phyloP scores from a whole-genome alignment of 1,140 invertebrate genomes.

The Sitophilus oryzae region DNA sequence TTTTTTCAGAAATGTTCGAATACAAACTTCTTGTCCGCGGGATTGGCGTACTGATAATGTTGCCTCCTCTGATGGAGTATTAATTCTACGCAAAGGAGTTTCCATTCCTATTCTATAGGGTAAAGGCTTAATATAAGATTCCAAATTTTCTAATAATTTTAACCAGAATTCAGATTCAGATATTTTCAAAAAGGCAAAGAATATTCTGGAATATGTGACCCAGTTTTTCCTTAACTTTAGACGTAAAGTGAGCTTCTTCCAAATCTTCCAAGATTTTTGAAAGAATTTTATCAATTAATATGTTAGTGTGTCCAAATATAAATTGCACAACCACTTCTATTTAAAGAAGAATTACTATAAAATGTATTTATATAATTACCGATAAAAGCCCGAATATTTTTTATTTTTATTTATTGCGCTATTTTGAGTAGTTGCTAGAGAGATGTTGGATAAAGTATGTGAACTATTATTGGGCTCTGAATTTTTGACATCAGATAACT shows the following conservation, averaged over 20 bases:
- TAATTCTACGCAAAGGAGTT: background rate
- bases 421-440: no score
- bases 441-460: background rate
- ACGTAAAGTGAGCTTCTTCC: no score
- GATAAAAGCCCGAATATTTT: background rate
- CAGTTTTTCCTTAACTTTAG: background rate
- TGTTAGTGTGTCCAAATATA: background rate
- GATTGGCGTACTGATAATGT: background rate
- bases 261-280: background rate
- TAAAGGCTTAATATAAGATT: background rate
- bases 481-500: background rate
- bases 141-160: background rate
- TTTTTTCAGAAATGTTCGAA: background rate
- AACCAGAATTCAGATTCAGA: constrained; percentile 1
- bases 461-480: background rate
- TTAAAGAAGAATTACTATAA: background rate
- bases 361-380: background rate
- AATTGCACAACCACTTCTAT: background rate
- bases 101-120: background rate
- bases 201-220: background rate
- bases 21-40: background rate
- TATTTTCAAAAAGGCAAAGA: background rate
- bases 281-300: background rate
- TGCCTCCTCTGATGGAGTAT: background rate
- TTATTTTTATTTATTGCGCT: no score